These are phyloP conservation scores for Clarias magur DNA, from an alignment of 2,113 vertebrate species.

Conservation along the genomic window DNA sequence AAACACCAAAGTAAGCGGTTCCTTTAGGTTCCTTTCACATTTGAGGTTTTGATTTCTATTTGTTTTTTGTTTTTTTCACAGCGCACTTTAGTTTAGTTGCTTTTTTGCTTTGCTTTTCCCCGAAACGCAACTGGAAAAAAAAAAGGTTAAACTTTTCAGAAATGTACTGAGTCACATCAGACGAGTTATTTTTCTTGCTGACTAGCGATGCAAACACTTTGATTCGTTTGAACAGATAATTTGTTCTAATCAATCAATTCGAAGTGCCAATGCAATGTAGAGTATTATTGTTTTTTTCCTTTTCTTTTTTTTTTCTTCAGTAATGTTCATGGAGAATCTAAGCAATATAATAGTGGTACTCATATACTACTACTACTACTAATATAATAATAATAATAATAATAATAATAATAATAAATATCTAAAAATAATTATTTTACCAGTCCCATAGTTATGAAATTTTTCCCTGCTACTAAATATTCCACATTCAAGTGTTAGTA, in stretches of 20 bases:
- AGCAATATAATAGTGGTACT: background rate
- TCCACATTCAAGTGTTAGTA: no score
- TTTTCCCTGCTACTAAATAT: no score
- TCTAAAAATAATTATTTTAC: no score
- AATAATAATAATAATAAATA: background rate
- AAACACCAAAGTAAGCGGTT: slow-evolving; percentile 88
- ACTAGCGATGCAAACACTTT: background rate
- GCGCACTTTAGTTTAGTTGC: background rate
- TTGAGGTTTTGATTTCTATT: background rate
- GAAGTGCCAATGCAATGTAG: background rate
- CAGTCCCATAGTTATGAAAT: no score
- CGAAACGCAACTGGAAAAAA: background rate
- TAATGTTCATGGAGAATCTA: background rate
- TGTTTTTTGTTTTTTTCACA: background rate
- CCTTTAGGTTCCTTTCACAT: background rate
- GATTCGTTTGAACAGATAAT: background rate
- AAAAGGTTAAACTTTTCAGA: background rate
- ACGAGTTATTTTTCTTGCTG: background rate
- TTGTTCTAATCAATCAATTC: background rate
- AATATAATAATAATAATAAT: background rate
- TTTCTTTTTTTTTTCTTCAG: background rate
- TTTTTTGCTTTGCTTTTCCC: no score
- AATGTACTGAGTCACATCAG: background rate
- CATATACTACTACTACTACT: background rate
- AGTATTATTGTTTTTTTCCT: background rate